Conservation (phyloP, 2,113 vertebrate species). For the Axis porcinus region DNA sequence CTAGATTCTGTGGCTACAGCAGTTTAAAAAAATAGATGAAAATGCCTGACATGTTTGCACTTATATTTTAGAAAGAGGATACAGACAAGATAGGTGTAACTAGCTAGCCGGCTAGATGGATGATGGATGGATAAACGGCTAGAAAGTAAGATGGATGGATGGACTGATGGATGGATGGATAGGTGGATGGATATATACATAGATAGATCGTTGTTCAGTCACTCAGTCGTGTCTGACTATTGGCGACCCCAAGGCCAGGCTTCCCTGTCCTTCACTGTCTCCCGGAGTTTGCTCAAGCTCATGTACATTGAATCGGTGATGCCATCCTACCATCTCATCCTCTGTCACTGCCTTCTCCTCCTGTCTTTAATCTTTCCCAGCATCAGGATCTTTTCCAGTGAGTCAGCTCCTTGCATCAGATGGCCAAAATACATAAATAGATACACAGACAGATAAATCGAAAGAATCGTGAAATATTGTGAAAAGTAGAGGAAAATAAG, state of each 20-base stretch:
- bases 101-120: not conserved
- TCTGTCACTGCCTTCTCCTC: not conserved
- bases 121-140: no score
- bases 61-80: not conserved
- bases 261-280: not conserved
- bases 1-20: not conserved
- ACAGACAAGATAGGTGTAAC: not conserved
- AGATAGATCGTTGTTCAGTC: accelerated
- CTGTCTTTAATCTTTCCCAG: not conserved
- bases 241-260: not conserved
- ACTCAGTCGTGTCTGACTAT: not conserved
- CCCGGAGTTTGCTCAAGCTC: not conserved
- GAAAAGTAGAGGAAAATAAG: not conserved
- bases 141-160: not conserved
- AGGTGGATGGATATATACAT: not conserved
- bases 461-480: not conserved
- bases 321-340: not conserved
- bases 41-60: not conserved
- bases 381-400: not conserved
- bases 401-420: not conserved
- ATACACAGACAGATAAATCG: no score
- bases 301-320: not conserved
- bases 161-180: no score
- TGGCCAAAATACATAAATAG: not conserved
- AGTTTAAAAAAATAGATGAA: not conserved